Conservation (phyloP, 1,140 invertebrate genomes). For the Zeugodacus cucurbitae region DNA sequence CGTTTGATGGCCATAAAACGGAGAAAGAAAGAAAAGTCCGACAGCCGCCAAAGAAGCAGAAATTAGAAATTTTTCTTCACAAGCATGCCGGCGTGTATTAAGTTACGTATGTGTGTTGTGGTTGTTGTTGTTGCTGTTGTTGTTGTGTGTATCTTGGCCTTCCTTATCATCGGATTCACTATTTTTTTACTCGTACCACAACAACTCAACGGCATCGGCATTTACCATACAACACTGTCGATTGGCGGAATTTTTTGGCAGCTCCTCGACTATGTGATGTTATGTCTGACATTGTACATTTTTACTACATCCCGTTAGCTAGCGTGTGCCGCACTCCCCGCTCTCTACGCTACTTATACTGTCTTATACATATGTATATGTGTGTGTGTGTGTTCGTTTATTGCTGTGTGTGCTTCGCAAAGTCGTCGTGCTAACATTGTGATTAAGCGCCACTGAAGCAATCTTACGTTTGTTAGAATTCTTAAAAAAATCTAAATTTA, state of each 20-base stretch:
- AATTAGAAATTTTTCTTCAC: slow-evolving; percentile 29
- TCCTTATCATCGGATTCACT: background rate
- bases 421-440: background rate
- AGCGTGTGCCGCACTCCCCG: background rate
- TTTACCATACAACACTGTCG: slow-evolving; percentile 38
- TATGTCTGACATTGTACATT: slow-evolving; percentile 33
- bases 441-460: background rate
- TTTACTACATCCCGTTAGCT: slow-evolving; percentile 13
- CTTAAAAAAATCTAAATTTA: background rate
- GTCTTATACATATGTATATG: background rate
- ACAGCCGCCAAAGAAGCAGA: slow-evolving; percentile 23
- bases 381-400: background rate
- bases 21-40: background rate
- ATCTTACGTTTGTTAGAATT: no score
- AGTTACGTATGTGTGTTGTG: background rate
- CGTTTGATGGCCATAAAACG: background rate
- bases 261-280: slow-evolving; percentile 39
- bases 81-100: background rate
- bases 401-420: background rate
- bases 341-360: background rate
- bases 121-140: no score
- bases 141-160: background rate
- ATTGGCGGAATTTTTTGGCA: slow-evolving; percentile 40
- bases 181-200: background rate
- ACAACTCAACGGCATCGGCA: background rate